These are phyloP conservation scores for Halictus quadricinctus DNA, from an alignment of 2,888 invertebrate genomes.

Conservation along the genomic window DNA sequence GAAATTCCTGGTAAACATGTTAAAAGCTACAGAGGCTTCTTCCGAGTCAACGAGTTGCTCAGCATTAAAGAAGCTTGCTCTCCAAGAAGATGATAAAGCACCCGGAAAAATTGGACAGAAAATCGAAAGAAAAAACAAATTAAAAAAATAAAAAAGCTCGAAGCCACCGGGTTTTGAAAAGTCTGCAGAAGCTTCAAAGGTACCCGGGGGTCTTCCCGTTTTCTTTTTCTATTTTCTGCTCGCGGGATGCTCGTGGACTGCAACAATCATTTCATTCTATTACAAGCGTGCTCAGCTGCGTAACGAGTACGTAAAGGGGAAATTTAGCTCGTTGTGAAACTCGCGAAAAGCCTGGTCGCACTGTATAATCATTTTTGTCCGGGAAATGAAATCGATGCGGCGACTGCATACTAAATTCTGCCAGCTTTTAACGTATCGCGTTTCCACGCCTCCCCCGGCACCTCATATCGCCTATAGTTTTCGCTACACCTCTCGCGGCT, in stretches of 20 bases:
- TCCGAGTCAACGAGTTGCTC: neutral
- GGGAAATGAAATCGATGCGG: conserved; percentile 15
- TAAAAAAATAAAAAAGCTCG: neutral
- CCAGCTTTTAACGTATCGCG: conserved; percentile 1
- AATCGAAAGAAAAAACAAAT: too few species aligned
- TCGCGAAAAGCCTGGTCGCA: conserved; percentile 22
- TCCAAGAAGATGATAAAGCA: neutral
- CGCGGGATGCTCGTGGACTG: neutral
- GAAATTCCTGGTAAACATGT: neutral
- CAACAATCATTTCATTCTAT: conserved; percentile 7
- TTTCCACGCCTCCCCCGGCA: neutral
- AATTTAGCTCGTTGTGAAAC: conserved; percentile 18
- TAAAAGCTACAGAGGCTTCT: neutral
- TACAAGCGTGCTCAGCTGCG: conserved; percentile 5
- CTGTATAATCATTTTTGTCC: conserved; percentile 19
- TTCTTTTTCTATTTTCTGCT: neutral
- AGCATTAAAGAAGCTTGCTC: neutral
- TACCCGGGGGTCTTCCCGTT: neutral
- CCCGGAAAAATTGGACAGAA: neutral
- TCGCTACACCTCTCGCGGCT: neutral
- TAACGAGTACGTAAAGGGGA: conserved; percentile 8
- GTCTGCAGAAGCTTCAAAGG: neutral
- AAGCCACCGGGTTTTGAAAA: neutral
- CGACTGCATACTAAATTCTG: conserved; percentile 9
- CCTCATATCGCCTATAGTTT: neutral